phyloP scores from a whole-genome alignment of 2,113 vertebrate genomes.

The Glareola pratincola region DNA sequence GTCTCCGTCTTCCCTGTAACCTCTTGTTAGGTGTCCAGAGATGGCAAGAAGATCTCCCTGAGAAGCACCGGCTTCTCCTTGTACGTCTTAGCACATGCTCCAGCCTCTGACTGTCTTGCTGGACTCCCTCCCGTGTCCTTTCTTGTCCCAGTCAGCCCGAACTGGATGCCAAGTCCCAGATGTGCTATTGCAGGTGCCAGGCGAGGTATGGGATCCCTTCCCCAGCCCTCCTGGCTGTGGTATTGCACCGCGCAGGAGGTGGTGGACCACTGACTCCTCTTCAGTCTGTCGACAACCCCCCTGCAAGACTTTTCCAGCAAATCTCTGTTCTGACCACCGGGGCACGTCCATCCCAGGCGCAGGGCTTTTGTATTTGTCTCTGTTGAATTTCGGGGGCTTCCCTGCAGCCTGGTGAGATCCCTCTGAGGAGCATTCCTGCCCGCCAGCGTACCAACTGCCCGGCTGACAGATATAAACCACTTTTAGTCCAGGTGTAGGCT shows the following conservation, averaged over 20 bases:
- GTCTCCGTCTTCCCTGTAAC: not conserved
- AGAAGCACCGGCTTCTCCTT: not conserved
- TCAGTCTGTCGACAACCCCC: fast-evolving
- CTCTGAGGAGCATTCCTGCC: not conserved
- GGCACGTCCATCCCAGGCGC: fast-evolving
- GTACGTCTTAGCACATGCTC: fast-evolving
- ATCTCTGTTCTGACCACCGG: not conserved
- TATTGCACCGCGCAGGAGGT: not conserved
- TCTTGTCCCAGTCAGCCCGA: not conserved
- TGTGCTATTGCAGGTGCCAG: not conserved
- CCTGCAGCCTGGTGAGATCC: not conserved
- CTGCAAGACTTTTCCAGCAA: not conserved
- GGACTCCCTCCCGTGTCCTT: not conserved
- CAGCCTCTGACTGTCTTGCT: not conserved
- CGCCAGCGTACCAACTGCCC: fast-evolving
- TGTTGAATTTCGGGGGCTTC: not conserved
- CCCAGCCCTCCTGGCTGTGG: not conserved
- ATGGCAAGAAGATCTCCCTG: not conserved
- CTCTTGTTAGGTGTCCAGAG: not conserved
- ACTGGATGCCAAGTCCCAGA: not conserved
- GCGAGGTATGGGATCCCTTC: not conserved
- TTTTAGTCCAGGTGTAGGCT: not conserved
- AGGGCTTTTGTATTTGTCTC: not conserved
- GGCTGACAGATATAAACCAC: not conserved
- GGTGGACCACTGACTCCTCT: not conserved